A percentile compares a stretch with the other conserved stretches of the same genome.
Conservation (phyloP, 64 coral and sea anemone genomes). For the Pachyseris speciosa region DNA sequence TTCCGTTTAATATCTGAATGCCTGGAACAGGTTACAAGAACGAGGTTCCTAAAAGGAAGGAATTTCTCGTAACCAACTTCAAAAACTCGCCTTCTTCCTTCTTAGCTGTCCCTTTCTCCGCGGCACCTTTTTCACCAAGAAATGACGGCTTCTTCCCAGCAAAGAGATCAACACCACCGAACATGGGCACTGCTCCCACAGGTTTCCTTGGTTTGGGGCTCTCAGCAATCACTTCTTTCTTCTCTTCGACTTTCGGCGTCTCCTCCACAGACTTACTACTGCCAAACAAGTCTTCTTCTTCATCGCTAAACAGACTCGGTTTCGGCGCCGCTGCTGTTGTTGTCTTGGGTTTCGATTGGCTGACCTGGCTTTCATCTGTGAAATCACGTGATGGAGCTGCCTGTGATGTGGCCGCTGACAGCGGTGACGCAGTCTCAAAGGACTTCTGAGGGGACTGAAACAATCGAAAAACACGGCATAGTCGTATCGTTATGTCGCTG, state of each 20-base stretch:
- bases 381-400: not conserved
- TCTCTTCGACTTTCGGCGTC: conserved; percentile 25
- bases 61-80: too few relatives aligned
- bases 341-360: conserved; percentile 33
- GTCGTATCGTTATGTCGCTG: too few relatives aligned
- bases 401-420: conserved; percentile 15
- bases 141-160: conserved; percentile 71
- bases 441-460: conserved; percentile 30
- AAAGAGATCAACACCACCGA: conserved; percentile 88
- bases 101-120: not conserved
- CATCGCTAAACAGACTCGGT: conserved; percentile 84
- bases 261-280: conserved; percentile 16
- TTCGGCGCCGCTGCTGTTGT: conserved; percentile 1
- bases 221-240: conserved; percentile 2
- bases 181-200: conserved; percentile 72
- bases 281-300: conserved; percentile 89
- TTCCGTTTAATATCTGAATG: too few relatives aligned
- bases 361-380: not conserved
- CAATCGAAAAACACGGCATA: not conserved
- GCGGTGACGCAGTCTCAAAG: conserved; percentile 3
- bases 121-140: conserved; percentile 5
- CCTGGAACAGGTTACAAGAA: too few relatives aligned
- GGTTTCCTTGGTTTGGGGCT: conserved; percentile 67
- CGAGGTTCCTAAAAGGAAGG: too few relatives aligned
- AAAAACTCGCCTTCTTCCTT: conserved; percentile 21